Evolutionary conservation across 2,888 invertebrate genomes (phyloP), one percentile per base, ranked within the genome.

Genomic region (Dorcus parallelipipedus): DNA sequence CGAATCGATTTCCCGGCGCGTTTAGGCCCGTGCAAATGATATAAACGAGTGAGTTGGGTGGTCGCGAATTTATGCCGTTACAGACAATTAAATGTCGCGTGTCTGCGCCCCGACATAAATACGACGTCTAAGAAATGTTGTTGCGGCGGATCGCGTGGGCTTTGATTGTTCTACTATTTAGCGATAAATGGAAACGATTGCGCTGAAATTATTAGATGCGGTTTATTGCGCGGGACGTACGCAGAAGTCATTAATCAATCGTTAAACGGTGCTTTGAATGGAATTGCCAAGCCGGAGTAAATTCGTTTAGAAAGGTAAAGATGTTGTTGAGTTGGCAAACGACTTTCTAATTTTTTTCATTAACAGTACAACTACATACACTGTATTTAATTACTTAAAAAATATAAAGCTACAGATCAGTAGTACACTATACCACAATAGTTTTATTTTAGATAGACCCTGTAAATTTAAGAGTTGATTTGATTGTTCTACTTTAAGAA

Each of bases 31-130:
- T 9, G 23, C 45, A 23, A 45, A 17, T n/a, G n/a, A 59, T 48
- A 45, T n/a, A 38, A 20, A 42, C 48, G 52, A 50, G 54, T 54
- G 38, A 50, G 47, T 55, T 64, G 64, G 64, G 64, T 62, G 64
- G 64, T 64, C 64, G 59, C 56, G 45, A 61, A 62, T 54, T 61
- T 52, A 59, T 60, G 55, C 49, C 60, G 50, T 51, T 55, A 42
- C 38, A 54, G 57, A 62, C 60, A 64, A 64, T 64, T 62, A 61
- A 60, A 61, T 61, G 61, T 62, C 61, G 58, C 61, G 60, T 64
- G 64, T 61, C 61, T 33, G 52, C 48, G 56, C 42, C 38, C 33
- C 33, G 52, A 59, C 59, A 59, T 59, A 52, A 56, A 59, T 59
- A 59, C 59, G 59, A 59, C 55, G 59, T 59, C 53, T 58, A 47